phyloP scores from a whole-genome alignment of 2,888 invertebrate genomes.

The Parnassius orleans region DNA sequence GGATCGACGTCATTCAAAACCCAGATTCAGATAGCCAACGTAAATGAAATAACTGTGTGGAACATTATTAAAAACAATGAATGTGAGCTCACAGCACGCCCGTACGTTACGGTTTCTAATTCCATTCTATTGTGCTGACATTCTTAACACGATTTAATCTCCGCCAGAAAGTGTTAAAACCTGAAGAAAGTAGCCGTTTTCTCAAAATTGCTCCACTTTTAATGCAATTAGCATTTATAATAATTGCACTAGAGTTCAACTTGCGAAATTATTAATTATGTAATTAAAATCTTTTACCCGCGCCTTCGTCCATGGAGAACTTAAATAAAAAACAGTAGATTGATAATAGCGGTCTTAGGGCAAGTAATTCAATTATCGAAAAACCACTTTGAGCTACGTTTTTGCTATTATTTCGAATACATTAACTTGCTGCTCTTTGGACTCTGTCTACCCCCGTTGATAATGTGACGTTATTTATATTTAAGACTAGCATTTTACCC shows the following conservation, averaged over 20 bases:
- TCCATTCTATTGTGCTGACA: conserved; percentile 32
- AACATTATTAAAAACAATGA: conserved; percentile 21
- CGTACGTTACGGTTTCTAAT: conserved; percentile 42
- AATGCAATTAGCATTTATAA: not conserved
- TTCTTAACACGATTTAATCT: conserved; percentile 23
- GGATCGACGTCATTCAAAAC: not conserved
- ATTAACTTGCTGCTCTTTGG: no score
- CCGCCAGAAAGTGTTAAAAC: conserved; percentile 6
- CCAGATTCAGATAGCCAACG: not conserved
- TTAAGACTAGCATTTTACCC: no score
- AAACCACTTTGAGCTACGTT: no score
- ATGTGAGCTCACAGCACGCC: not conserved
- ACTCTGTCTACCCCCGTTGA: no score
- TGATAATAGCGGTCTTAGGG: no score
- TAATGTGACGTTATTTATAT: no score
- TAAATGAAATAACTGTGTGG: conserved; percentile 15
- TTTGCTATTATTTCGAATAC: no score
- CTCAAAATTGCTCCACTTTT: conserved; percentile 4
- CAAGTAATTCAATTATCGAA: no score
- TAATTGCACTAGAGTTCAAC: not conserved
- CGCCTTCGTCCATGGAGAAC: no score
- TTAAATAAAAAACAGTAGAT: no score
- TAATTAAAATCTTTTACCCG: no score
- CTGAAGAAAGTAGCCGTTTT: conserved; percentile 23
- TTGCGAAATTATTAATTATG: no score